Evolutionary conservation across 1,140 invertebrate genomes (phyloP).

Genomic region (Delia radicum): DNA sequence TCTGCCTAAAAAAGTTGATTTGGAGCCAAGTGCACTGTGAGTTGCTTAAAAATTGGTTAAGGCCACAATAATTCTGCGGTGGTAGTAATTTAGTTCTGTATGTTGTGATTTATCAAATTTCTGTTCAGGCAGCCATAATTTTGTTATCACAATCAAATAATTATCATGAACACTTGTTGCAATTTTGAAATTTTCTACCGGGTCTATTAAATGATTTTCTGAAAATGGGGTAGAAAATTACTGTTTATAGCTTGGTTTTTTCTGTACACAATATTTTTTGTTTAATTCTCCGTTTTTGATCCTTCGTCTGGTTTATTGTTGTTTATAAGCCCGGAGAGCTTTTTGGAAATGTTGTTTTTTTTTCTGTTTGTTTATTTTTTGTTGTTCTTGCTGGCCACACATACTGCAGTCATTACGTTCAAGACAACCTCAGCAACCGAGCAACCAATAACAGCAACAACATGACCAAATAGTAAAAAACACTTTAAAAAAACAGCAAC

Average conservation of each 20-base stretch:
- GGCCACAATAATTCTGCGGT: too few species aligned
- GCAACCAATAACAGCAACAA: background rate
- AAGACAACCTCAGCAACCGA: conserved; percentile 11
- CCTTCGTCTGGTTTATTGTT: background rate
- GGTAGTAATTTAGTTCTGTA: too few species aligned
- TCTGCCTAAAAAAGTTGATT: too few species aligned
- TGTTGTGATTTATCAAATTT: too few species aligned
- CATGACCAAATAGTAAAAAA: background rate
- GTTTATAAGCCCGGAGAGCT: background rate
- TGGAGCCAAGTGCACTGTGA: too few species aligned
- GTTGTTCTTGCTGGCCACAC: conserved; percentile 13
- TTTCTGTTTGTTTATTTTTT: background rate
- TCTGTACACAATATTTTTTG: background rate
- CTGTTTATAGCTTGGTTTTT: background rate
- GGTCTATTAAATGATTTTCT: background rate
- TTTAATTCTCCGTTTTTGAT: background rate
- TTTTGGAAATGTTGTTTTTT: background rate
- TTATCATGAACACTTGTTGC: too few species aligned
- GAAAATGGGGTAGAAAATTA: background rate
- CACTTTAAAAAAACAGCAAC: background rate
- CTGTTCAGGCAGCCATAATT: too few species aligned
- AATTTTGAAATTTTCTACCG: background rate
- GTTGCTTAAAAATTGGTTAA: too few species aligned
- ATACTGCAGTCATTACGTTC: conserved; percentile 18
- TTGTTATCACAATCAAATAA: too few species aligned